phyloP scores from a whole-genome alignment of 2,113 vertebrate genomes.

The Willisornis vidua region DNA sequence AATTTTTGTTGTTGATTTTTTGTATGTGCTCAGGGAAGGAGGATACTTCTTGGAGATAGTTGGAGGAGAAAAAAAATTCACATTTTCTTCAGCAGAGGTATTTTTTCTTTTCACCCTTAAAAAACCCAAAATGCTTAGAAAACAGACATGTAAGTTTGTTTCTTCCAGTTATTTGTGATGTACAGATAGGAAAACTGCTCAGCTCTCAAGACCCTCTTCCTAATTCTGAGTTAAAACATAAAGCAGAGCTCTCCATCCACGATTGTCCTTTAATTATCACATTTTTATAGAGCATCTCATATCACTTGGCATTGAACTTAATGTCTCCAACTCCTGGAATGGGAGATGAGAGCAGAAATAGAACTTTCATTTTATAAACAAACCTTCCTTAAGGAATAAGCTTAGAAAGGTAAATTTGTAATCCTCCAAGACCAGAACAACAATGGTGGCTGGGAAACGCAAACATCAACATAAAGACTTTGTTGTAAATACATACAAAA shows the following conservation, averaged over 20 bases:
- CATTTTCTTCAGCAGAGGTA: background rate
- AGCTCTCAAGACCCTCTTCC: background rate
- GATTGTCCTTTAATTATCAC: background rate
- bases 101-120: background rate
- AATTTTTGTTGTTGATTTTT: background rate
- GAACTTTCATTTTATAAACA: background rate
- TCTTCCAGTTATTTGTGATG: background rate
- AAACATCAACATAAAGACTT: background rate
- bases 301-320: background rate
- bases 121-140: background rate
- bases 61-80: background rate
- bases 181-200: background rate
- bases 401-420: background rate
- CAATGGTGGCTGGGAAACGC: background rate
- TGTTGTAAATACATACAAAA: background rate
- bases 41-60: background rate
- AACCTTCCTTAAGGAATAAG: background rate
- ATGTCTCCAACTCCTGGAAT: background rate
- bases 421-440: background rate
- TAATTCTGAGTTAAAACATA: background rate
- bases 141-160: background rate
- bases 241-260: background rate
- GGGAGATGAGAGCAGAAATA: background rate
- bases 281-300: background rate
- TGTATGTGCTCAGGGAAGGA: background rate